Conservation (phyloP, 2,113 vertebrate species). For the Hypocryptadius cinnamomeus region DNA sequence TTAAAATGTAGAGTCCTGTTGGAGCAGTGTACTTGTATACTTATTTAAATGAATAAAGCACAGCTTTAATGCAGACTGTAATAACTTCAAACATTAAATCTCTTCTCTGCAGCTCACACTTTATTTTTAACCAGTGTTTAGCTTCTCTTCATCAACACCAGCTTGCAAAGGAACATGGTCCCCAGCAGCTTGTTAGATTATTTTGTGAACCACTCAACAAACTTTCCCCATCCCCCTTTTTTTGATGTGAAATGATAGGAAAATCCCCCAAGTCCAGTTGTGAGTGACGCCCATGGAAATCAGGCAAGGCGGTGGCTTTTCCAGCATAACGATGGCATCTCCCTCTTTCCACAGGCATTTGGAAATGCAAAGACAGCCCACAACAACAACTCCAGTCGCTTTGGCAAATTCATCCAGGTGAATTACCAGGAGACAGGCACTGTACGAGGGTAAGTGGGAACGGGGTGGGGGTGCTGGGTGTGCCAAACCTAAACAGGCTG, state of each 20-base stretch:
- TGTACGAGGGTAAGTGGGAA: slow-evolving; percentile 86
- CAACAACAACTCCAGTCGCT: slow-evolving; percentile 99
- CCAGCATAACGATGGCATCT: neutral
- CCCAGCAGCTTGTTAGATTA: neutral
- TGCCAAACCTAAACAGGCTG: neutral
- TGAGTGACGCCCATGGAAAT: neutral
- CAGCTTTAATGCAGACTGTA: neutral
- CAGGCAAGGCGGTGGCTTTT: neutral
- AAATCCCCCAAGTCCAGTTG: neutral
- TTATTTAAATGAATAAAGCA: slow-evolving; percentile 15
- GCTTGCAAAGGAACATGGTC: neutral
- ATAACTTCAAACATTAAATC: neutral
- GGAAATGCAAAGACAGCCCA: slow-evolving; percentile 98
- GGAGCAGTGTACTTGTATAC: neutral
- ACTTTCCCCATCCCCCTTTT: neutral
- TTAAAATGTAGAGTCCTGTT: slow-evolving; percentile 12
- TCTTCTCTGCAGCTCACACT: neutral
- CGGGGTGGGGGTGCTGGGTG: neutral
- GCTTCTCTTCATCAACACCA: neutral
- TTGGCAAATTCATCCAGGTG: slow-evolving; percentile 98
- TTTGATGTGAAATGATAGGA: neutral
- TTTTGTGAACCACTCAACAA: neutral
- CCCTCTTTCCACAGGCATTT: slow-evolving; percentile 83
- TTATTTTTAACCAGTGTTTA: neutral
- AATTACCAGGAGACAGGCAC: slow-evolving; percentile 99